Base-by-base conservation (phyloP, 1,140 invertebrate genomes). In the Centruroides vittatus region DNA sequence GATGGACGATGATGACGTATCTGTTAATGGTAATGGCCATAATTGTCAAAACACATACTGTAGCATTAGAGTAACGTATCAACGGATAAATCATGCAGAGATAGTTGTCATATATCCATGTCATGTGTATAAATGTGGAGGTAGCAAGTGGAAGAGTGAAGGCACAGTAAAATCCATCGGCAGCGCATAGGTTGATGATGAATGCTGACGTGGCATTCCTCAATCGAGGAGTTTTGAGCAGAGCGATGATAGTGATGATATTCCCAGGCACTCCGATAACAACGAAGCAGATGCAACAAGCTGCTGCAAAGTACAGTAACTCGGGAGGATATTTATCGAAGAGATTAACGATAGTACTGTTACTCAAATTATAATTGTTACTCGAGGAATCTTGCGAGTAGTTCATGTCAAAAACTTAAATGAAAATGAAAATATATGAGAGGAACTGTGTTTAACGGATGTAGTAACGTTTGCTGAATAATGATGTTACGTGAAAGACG, bases 1-100 rank as follows among this genome's bases (percentile, higher is more conserved):
- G 86, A 75, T 89, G 86, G n/a, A 84, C 84, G 60, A 91, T 88
- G 81, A 91, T 88, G 47, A 90, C 80, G 70, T 89, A 89, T 41
- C 70, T 86, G 74, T 89, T 92, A 63, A 93, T 84, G 6, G 88
- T 91, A 67, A 93, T 92, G 71, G 87, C 86, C 7, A 84, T 86
- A 10, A 93, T 87, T 67, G 86, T 88, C 9, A 91, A 75, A n/a
- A 93, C 75, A 3, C 88, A 91, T 1, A 91, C 86, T 0, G 88
- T 88, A 5, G 90, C 84, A 68, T 89, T 90, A 35, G 86, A 88
- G 66, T 92, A 93, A 61, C 88, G 80, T 0, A 90, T 76, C 67
- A 89, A 84, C 5, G 89, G 88, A 55, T 91, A 84, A 46, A 89
- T 72, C 35, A 79, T 78, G 70, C 88, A 92, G 0, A 91, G 74